These are phyloP conservation scores for Grus americana DNA, from an alignment of 2,113 vertebrate genomes.

Conservation along the genomic window DNA sequence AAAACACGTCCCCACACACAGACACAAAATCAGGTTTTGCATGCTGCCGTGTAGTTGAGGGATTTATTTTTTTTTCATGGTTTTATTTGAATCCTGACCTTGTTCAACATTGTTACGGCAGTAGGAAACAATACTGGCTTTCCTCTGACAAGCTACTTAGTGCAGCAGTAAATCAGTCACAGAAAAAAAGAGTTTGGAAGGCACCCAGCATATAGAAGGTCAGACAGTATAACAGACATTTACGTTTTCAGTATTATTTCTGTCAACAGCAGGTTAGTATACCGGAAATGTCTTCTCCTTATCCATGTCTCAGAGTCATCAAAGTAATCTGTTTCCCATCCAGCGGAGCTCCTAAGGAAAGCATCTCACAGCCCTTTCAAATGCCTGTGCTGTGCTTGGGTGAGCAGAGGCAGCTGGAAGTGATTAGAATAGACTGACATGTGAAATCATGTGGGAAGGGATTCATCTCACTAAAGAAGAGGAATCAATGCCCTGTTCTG, in stretches of 20 bases:
- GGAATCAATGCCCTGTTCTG: constrained; percentile 20
- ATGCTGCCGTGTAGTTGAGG: not conserved
- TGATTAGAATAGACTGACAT: constrained; percentile 40
- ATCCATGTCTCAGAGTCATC: not conserved
- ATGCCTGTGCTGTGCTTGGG: not conserved
- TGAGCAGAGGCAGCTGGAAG: constrained; percentile 40
- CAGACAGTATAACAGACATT: not conserved
- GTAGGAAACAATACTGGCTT: not conserved
- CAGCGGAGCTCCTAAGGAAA: not conserved
- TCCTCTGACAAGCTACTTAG: not conserved
- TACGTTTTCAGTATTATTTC: not conserved
- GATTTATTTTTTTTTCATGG: not conserved
- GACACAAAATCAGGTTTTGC: not conserved
- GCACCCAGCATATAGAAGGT: not conserved
- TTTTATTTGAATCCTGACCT: not conserved
- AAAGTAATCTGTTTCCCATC: not conserved
- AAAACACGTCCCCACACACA: not conserved
- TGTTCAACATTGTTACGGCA: not conserved
- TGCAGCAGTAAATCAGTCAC: not conserved
- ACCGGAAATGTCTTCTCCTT: not conserved
- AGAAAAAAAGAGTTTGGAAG: not conserved
- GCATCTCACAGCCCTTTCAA: not conserved
- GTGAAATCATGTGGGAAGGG: constrained; percentile 11
- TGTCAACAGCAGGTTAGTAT: not conserved
- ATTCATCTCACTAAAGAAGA: not conserved